Conservation (phyloP, 2,888 invertebrate species). For the Epistrophella euchroma region DNA sequence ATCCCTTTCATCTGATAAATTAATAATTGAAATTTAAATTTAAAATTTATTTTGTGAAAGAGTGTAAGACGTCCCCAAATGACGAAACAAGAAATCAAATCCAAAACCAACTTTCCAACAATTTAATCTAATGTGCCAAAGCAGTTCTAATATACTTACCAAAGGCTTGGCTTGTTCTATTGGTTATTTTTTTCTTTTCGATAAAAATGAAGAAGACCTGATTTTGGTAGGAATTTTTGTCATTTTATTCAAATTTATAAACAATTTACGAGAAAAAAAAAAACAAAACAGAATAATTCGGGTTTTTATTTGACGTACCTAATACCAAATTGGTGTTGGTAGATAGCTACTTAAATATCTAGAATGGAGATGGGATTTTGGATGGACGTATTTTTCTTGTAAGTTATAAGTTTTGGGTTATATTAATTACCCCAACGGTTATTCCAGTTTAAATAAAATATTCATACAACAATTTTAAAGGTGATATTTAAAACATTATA, state of each 20-base stretch:
- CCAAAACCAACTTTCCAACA: not conserved
- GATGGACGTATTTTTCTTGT: not conserved
- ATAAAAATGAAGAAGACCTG: not conserved
- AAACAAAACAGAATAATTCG: slow-evolving; percentile 12
- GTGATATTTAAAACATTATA: too few relatives aligned
- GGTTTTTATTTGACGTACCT: not conserved
- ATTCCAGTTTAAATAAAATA: not conserved
- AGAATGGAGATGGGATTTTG: not conserved
- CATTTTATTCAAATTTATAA: not conserved
- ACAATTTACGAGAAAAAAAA: not conserved
- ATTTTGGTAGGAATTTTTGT: not conserved
- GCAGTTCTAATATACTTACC: not conserved
- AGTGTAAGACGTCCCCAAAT: not conserved
- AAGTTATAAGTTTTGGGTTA: not conserved
- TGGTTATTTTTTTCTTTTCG: not conserved
- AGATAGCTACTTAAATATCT: not conserved
- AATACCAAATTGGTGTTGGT: not conserved
- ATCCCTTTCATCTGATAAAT: not conserved
- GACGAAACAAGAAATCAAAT: not conserved
- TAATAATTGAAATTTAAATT: not conserved
- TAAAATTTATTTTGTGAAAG: not conserved
- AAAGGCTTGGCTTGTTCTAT: slow-evolving; percentile 21
- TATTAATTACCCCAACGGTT: not conserved
- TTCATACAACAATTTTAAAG: not conserved
- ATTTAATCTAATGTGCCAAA: not conserved